Conservation (phyloP, 35 echinoderm and acorn worm species). For the Apostichopus californicus region DNA sequence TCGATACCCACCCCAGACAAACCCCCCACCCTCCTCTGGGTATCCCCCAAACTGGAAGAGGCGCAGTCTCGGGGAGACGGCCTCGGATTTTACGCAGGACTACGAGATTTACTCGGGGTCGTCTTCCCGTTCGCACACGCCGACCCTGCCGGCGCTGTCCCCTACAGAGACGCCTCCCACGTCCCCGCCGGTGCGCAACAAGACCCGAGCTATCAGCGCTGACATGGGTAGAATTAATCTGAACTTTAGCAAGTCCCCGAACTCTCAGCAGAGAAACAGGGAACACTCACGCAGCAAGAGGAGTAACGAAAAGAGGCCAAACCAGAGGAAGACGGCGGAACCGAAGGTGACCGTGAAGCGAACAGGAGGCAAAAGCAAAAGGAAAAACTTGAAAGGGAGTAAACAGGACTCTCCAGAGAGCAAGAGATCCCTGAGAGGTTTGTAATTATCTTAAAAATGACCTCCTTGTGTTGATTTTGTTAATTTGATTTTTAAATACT, state of each 20-base stretch:
- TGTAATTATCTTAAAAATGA: neutral
- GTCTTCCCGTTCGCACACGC: slow-evolving; percentile 86
- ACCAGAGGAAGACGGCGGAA: slow-evolving; percentile 47
- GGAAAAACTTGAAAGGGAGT: slow-evolving; percentile 59
- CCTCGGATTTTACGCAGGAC: slow-evolving; percentile 59
- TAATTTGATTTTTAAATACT: too few species aligned
- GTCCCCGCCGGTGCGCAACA: slow-evolving; percentile 53
- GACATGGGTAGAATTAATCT: neutral
- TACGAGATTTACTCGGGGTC: slow-evolving; percentile 65
- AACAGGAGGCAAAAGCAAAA: slow-evolving; percentile 54
- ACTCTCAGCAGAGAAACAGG: slow-evolving; percentile 16
- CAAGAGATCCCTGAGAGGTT: slow-evolving; percentile 69
- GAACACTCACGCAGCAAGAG: slow-evolving; percentile 24
- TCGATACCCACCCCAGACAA: neutral
- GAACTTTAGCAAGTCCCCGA: slow-evolving; percentile 3
- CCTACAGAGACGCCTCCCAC: slow-evolving; percentile 70
- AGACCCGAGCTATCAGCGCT: slow-evolving; percentile 58
- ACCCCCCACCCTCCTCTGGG: neutral
- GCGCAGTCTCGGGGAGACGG: slow-evolving; percentile 1
- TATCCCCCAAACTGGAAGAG: slow-evolving; percentile 14
- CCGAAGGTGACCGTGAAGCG: slow-evolving; percentile 42
- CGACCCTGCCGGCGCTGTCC: slow-evolving; percentile 76
- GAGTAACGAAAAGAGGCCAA: slow-evolving; percentile 33
- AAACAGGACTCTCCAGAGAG: slow-evolving; percentile 16
- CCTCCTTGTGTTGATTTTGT: too few species aligned